A percentile compares a stretch with the other conserved stretches of the same genome.
Evolutionary conservation across 2,797 vertebrate genomes (phyloP).

Genomic region (Lycodopsis pacificus): DNA sequence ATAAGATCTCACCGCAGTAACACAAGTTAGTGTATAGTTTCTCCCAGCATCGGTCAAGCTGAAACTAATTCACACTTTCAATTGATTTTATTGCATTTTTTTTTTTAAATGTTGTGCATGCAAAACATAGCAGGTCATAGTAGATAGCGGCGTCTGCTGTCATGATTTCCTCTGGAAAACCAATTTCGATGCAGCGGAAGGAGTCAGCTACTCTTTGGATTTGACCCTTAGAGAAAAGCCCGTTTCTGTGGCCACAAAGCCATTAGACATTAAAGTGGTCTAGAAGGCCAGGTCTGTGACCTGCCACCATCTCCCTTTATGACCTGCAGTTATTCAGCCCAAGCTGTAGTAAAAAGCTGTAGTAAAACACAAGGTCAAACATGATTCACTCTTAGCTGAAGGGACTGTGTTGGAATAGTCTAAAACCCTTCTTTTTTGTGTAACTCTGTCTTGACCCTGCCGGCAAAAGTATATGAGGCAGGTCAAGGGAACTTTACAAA

Average conservation of each 20-base stretch:
- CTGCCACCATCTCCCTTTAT: slow-evolving; percentile 67
- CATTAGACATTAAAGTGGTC: slow-evolving; percentile 57
- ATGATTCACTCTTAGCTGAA: slow-evolving; percentile 65
- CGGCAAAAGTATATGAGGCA: slow-evolving; percentile 59
- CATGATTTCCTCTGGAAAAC: slow-evolving; percentile 43
- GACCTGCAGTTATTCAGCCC: slow-evolving; percentile 70
- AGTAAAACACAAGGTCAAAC: slow-evolving; percentile 74
- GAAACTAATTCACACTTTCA: not conserved
- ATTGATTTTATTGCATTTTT: not conserved
- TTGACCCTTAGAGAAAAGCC: slow-evolving; percentile 46
- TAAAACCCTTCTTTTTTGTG: slow-evolving; percentile 67
- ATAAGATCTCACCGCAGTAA: not conserved
- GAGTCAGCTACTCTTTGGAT: slow-evolving; percentile 35
- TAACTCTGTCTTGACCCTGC: slow-evolving; percentile 65
- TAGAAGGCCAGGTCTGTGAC: slow-evolving; percentile 53
- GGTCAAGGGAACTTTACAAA: slow-evolving; percentile 53
- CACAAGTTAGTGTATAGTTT: not conserved
- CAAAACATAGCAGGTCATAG: not conserved
- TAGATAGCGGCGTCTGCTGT: not conserved
- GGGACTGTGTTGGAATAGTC: slow-evolving; percentile 55
- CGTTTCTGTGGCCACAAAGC: slow-evolving; percentile 27
- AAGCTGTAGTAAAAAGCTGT: slow-evolving; percentile 66
- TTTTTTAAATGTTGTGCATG: not conserved
- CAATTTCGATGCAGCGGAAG: slow-evolving; percentile 25
- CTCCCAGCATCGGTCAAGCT: not conserved